Evolutionary conservation across 2,113 vertebrate species (phyloP), one percentile per base, ranked within the genome.

Genomic region (Ranitomeya variabilis): DNA sequence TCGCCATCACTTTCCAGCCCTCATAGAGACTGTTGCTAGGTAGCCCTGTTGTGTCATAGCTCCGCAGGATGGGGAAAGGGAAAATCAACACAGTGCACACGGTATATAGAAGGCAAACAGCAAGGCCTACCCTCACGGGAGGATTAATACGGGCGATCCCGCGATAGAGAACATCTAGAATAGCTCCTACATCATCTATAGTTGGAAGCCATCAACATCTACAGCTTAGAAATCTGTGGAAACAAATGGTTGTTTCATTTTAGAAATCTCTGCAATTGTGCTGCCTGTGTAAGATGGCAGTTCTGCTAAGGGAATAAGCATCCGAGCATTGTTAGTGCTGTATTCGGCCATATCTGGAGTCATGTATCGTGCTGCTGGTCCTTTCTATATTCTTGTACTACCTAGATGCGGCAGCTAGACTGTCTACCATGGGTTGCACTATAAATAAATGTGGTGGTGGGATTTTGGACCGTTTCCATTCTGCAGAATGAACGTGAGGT

Each of bases 1-100:
- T 84, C 80, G 19, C 80, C 57, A 88, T 83, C 55, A 84, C 81
- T 18, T 67, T 76, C 81, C 71, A 67, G 59, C 60, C 81, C 85
- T 89, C 81, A 16, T 84, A 66, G 87, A 89, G 81, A 89, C 87
- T n/a, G 87, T 89, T 89, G 87, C 87, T 85, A 89, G 82, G 87
- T 85, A 89, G 81, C 73, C 87, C 80, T 78, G 80, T 88, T 88
- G 87, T 88, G 87, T 88, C 87, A 88, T 88, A 77, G 87, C 80
- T 52, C 87, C 79, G 87, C 73, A 89, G 74, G 73, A 77, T 66
- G 16, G 59, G 54, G 87, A 52, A 77, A 82, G 77, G n/a, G 67
- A 88, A 83, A 76, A 86, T 51, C 54, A 86, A 62, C 66, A 52
- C 77, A 23, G 69, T 57, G 55, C 19, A 16, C 21, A 60, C 73